Evolutionary conservation across 2,113 vertebrate genomes (phyloP).

Genomic region (Ciconia boyciana): DNA sequence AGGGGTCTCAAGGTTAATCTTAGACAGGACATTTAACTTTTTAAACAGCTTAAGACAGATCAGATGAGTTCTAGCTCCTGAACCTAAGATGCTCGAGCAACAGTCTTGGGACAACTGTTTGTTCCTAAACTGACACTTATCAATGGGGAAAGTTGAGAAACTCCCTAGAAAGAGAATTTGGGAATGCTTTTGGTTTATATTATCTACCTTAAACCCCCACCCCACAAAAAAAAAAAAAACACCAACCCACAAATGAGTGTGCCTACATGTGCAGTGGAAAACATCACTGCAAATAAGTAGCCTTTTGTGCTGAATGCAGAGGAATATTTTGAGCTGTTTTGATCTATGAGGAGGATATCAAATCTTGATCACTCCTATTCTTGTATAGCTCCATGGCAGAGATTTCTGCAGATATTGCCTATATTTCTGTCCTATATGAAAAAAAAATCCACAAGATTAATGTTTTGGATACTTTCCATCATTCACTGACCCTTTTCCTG

Average conservation of each 20-base stretch:
- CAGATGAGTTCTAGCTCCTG: not conserved
- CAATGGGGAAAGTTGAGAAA: not conserved
- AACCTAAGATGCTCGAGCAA: not conserved
- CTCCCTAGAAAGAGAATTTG: not conserved
- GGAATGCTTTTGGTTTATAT: not conserved
- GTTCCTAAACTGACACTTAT: not conserved
- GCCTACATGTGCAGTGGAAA: not conserved
- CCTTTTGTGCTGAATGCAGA: not conserved
- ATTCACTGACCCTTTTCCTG: not conserved
- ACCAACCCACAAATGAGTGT: rapidly evolving
- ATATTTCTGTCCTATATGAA: not conserved
- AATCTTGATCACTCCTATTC: not conserved
- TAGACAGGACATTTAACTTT: not conserved
- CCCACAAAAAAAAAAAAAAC: not conserved
- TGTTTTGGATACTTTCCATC: not conserved
- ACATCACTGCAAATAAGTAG: not conserved
- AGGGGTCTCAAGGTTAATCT: not conserved
- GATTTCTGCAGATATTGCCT: not conserved
- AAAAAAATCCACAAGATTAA: not conserved
- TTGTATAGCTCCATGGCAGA: not conserved
- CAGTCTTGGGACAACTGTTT: not conserved
- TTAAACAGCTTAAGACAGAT: not conserved
- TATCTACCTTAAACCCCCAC: not conserved
- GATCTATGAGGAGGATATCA: not conserved
- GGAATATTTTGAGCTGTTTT: not conserved